Evolutionary conservation across 2,888 invertebrate species (phyloP).

Genomic region (Hyppa rectilinea): DNA sequence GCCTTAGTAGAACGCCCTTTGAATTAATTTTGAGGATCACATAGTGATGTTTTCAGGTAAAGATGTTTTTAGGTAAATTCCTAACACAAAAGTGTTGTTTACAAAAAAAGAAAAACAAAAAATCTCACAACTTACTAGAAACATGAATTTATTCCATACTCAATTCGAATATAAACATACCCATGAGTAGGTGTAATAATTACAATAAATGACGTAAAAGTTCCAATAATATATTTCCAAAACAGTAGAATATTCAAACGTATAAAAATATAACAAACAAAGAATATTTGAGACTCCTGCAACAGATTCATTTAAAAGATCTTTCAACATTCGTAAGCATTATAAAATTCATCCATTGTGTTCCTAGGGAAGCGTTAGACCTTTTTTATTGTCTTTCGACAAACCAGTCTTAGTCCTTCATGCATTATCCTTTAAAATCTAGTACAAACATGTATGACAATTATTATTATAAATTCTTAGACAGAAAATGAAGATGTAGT

Average conservation of each 20-base stretch:
- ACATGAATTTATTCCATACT: slow-evolving; percentile 52
- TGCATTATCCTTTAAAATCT: slow-evolving; percentile 32
- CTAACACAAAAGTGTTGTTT: not conserved
- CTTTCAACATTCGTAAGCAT: slow-evolving; percentile 40
- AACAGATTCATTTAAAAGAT: slow-evolving; percentile 40
- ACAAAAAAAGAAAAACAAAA: not conserved
- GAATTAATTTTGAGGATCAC: not conserved
- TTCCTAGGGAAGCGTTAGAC: slow-evolving; percentile 34
- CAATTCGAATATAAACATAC: slow-evolving; percentile 37
- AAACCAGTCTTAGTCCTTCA: slow-evolving; percentile 52
- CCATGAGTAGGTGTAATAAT: slow-evolving; percentile 34
- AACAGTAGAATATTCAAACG: slow-evolving; percentile 39
- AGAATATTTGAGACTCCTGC: slow-evolving; percentile 49
- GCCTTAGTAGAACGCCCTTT: too few species aligned
- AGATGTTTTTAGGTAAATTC: too few species aligned
- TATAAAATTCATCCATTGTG: slow-evolving; percentile 30
- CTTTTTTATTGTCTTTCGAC: slow-evolving; percentile 56
- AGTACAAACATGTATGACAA: slow-evolving; percentile 41
- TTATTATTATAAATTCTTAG: slow-evolving; percentile 43
- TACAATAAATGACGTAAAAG: slow-evolving; percentile 26
- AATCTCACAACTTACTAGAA: slow-evolving; percentile 28
- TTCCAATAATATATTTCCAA: slow-evolving; percentile 50
- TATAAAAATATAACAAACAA: slow-evolving; percentile 62
- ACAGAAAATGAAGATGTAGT: slow-evolving; percentile 12
- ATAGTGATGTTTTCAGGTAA: too few species aligned